Percentiles rank a stretch among this genome's conserved stretches.
Evolutionary conservation across 2,113 vertebrate species (phyloP).

Genomic region (human): GRCh38 chr15:39772001-39772500

Average conservation of each 20-base stretch:
- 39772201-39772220: background rate
- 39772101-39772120: slow-evolving; percentile 10
- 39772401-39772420: too few species aligned
- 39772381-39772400: too few species aligned
- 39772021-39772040: background rate
- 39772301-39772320: too few species aligned
- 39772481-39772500: too few species aligned
- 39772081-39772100: background rate
- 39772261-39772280: background rate
- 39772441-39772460: too few species aligned
- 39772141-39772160: background rate
- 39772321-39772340: too few species aligned
- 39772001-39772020: background rate
- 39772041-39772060: background rate
- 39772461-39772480: too few species aligned
- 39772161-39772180: background rate
- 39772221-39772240: background rate
- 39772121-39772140: background rate
- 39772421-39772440: too few species aligned
- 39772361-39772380: too few species aligned
- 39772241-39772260: background rate
- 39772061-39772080: background rate
- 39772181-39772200: background rate
- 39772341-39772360: too few species aligned
- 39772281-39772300: background rate